Conservation (phyloP, 2,113 vertebrate genomes). For the Grantiella picta region DNA sequence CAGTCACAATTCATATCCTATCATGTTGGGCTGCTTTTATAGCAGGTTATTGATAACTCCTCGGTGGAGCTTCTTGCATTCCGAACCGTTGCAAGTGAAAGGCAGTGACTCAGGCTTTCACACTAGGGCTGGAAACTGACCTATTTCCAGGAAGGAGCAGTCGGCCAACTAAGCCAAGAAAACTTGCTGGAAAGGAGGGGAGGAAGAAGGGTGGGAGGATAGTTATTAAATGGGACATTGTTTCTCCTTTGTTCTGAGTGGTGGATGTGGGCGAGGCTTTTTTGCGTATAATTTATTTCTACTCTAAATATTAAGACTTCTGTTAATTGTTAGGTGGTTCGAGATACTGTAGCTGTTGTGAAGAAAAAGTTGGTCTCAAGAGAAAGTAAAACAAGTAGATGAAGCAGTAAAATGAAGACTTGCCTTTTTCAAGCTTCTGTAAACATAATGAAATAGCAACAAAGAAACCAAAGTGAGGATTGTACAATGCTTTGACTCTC, state of each 20-base stretch:
- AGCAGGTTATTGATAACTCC: neutral
- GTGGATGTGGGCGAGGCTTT: neutral
- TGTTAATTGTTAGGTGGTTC: neutral
- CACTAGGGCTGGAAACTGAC: neutral
- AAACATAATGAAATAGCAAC: neutral
- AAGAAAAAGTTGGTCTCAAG: neutral
- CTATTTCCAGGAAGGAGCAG: conserved; percentile 20
- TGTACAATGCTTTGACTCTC: neutral
- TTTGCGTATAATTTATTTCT: neutral
- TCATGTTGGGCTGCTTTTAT: neutral
- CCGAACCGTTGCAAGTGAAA: neutral
- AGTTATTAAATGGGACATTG: neutral
- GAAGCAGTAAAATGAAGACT: neutral
- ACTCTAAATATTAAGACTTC: neutral
- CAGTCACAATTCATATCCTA: accelerated
- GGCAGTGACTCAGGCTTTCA: neutral
- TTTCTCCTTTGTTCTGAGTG: neutral
- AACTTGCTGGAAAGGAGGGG: neutral
- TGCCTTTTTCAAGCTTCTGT: neutral
- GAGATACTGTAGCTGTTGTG: neutral
- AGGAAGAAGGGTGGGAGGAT: neutral
- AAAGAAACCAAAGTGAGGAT: neutral
- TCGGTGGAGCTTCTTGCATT: neutral
- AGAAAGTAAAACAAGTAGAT: neutral
- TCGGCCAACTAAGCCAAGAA: neutral